Percentiles rank a stretch among this genome's conserved stretches.
phyloP scores from a whole-genome alignment of 1,140 invertebrate species.

The Drosophila persimilis region DNA sequence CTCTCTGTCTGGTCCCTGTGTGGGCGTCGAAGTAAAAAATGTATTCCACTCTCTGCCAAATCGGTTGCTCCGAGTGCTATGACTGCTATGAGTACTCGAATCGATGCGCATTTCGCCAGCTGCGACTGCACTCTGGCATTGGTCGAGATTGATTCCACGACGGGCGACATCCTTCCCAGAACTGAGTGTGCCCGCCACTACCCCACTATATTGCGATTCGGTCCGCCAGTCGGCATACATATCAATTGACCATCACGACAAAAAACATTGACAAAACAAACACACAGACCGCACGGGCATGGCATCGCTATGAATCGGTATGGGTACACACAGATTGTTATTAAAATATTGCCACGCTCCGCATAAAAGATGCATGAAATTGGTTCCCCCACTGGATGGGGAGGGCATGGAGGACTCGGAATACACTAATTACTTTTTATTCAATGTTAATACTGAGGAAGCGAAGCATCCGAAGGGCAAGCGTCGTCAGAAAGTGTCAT shows the following conservation, averaged over 20 bases:
- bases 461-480: too few species aligned
- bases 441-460: too few species aligned
- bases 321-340: slow-evolving; percentile 54
- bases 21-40: slow-evolving; percentile 40
- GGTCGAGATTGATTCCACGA: slow-evolving; percentile 23
- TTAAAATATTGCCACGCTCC: slow-evolving; percentile 75
- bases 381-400: slow-evolving; percentile 16
- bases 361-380: slow-evolving; percentile 62
- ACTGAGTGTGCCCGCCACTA: neutral
- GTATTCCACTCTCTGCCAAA: slow-evolving; percentile 42
- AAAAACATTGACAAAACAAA: slow-evolving; percentile 45
- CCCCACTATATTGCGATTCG: slow-evolving; percentile 28
- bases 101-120: slow-evolving; percentile 38
- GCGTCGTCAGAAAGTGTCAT: too few species aligned
- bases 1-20: slow-evolving; percentile 1
- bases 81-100: neutral
- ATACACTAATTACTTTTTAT: slow-evolving; percentile 25
- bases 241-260: slow-evolving; percentile 76
- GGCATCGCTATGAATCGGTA: neutral
- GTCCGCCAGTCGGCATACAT: slow-evolving; percentile 40
- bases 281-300: slow-evolving; percentile 13
- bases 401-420: neutral
- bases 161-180: slow-evolving; percentile 30
- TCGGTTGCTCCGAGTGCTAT: slow-evolving; percentile 25
- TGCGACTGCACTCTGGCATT: slow-evolving; percentile 46